Percentiles rank a stretch among this genome's conserved stretches.
Evolutionary conservation across 2,888 invertebrate genomes (phyloP).

Genomic region (Corbicula japonica): DNA sequence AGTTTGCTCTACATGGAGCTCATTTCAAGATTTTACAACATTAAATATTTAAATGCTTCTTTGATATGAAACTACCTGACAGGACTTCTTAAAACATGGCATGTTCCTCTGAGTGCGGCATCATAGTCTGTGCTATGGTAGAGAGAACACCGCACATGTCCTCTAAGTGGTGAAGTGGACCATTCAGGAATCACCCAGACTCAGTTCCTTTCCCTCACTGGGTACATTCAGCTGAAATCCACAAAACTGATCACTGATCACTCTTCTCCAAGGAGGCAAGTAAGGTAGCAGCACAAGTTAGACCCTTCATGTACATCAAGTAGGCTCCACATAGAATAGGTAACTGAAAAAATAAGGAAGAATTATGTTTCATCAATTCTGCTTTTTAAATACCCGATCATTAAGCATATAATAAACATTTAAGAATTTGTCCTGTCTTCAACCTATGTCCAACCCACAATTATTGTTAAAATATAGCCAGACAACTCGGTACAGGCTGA

Average conservation of each 20-base stretch:
- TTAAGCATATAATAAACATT: too few species aligned
- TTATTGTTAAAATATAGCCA: too few species aligned
- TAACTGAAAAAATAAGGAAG: too few species aligned
- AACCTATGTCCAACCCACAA: too few species aligned
- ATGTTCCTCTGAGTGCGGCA: conserved; percentile 34
- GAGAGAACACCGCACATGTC: conserved; percentile 41
- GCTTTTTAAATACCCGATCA: too few species aligned
- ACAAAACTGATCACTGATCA: conserved; percentile 55
- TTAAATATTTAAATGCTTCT: too few species aligned
- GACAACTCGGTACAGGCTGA: too few species aligned
- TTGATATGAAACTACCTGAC: conserved; percentile 45
- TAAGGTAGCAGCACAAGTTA: conserved; percentile 36
- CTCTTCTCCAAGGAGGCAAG: conserved; percentile 48
- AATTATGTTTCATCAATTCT: too few species aligned
- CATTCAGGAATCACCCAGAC: conserved; percentile 59
- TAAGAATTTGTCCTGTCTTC: too few species aligned
- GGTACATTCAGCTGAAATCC: conserved; percentile 43
- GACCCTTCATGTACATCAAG: conserved; percentile 43
- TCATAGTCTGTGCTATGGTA: conserved; percentile 32
- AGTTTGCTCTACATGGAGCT: too few species aligned
- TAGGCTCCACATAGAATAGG: too few species aligned
- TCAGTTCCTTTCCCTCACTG: conserved; percentile 28
- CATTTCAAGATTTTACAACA: too few species aligned
- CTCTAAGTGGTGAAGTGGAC: conserved; percentile 53
- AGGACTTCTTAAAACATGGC: conserved; percentile 39